phyloP scores from a whole-genome alignment of 2,797 vertebrate genomes.

The Muscicapa striata region DNA sequence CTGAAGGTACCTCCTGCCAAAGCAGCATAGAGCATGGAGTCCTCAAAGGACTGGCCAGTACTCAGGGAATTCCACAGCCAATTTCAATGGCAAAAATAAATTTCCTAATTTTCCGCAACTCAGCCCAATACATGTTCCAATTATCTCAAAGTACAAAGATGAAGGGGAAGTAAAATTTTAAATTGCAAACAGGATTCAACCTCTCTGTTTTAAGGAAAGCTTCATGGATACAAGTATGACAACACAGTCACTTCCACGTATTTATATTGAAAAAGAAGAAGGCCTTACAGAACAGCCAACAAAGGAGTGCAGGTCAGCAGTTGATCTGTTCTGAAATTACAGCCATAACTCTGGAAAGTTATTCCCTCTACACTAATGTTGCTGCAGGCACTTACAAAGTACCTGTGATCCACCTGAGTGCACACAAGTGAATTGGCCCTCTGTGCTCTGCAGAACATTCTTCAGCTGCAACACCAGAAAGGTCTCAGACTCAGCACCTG shows the following conservation, averaged over 20 bases:
- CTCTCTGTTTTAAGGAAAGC: background rate
- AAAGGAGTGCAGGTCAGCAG: background rate
- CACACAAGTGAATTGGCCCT: background rate
- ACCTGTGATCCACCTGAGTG: background rate
- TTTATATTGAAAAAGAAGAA: background rate
- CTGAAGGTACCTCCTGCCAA: background rate
- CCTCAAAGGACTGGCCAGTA: accelerated
- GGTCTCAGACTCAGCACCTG: background rate
- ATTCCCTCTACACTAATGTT: background rate
- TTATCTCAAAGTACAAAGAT: background rate
- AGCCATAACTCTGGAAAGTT: background rate
- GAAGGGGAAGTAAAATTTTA: background rate
- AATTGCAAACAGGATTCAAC: background rate
- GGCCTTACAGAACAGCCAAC: background rate
- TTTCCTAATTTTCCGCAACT: background rate
- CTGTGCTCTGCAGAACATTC: background rate
- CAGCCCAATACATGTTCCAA: background rate
- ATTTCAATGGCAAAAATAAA: background rate
- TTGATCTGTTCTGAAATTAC: background rate
- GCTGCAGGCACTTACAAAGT: background rate
- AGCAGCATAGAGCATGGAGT: accelerated
- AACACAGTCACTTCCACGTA: background rate
- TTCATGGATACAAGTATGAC: background rate
- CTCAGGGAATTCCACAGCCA: background rate
- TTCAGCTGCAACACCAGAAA: background rate